Evolutionary conservation across 2,888 invertebrate species (phyloP), one percentile per base, ranked within the genome.

Genomic region (Lithophane semibrunnea): DNA sequence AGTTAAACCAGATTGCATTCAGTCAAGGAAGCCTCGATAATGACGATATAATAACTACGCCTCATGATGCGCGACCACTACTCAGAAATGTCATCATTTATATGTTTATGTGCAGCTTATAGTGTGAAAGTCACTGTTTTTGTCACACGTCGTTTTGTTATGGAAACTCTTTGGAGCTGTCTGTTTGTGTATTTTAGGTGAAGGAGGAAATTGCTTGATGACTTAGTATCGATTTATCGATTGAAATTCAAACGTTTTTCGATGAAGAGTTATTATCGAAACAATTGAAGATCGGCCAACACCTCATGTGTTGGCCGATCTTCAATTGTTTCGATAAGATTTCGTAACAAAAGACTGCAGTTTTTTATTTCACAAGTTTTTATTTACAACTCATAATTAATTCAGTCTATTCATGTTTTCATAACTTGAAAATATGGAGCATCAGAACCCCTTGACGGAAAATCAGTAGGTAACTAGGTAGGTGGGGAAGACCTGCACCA

Each of bases 111-210:
- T 75, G 77, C 68, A 85, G 82, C 80, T 82, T 80, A 85, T 68
- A 80, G 76, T 86, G 88, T 86, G 88, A 88, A 86, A 86, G 88
- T 86, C 56, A 21, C 42, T 71, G 76, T 86, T 86, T 83, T 86
- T 86, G 75, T 75, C 44, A 49, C 60, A 67, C n/a, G 54, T 69
- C 72, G 66, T 63, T 82, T 74, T 3, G 66, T 70, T 85, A 73
- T 42, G 60, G 60, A 72, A 81, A 74, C 77, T 63, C 52, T 56
- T 67, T 49, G 52, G 54, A 37, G 7, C 8, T 54, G 60, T 7
- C 5, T 49, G 68, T 37, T 16, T 56, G 49, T 60, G 42, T 68
- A 24, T 64, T 52, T 74, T 81, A 24, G 58, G 37, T 24, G 37
- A 21, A 61, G 0, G 7, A 42, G 42, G 42, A 7, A 42, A 42